Conservation (phyloP, 2,888 invertebrate genomes). For the Tachina grossa region DNA sequence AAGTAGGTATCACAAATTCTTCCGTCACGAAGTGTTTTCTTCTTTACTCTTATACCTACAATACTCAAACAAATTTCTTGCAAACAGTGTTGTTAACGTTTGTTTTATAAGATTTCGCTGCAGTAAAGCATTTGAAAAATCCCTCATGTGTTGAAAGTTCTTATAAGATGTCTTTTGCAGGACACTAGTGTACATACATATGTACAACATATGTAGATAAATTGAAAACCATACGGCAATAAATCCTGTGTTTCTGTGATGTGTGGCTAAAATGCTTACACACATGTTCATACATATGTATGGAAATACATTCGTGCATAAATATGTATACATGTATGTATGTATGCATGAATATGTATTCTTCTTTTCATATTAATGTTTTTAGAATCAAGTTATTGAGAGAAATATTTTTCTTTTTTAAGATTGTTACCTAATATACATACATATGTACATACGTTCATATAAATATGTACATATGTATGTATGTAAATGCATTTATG, state of each 20-base stretch:
- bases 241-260: constrained; percentile 23
- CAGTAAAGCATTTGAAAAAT: no score
- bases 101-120: no score
- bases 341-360: background rate
- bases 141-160: no score
- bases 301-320: background rate
- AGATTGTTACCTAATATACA: constrained; percentile 9
- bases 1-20: no score
- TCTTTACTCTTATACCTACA: no score
- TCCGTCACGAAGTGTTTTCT: no score
- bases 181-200: no score
- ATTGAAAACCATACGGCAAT: background rate
- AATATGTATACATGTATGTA: background rate
- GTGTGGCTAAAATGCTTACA: constrained; percentile 20
- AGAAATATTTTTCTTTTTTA: constrained; percentile 30
- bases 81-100: no score
- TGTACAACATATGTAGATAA: background rate
- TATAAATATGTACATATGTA: background rate
- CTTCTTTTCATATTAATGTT: background rate
- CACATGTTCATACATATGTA: background rate
- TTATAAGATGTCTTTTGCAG: no score
- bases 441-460: background rate
- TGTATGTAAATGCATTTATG: no score
- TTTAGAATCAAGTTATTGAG: constrained; percentile 13
- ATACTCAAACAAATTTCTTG: no score